Conservation (phyloP, 2,888 invertebrate species). For the Amaurobius ferox region DNA sequence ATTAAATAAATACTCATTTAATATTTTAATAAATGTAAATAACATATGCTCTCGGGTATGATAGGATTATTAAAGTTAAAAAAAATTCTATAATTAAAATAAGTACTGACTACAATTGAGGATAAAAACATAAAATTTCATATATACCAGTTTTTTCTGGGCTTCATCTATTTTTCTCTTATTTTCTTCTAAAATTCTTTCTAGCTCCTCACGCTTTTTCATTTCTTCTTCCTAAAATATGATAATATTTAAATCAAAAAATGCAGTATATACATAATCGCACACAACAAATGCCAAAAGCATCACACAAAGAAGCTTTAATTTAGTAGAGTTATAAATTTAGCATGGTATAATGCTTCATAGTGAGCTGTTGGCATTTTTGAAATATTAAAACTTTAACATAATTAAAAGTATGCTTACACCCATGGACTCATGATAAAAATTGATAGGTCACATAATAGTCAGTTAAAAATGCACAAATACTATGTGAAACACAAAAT, state of each 20-base stretch:
- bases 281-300: neutral
- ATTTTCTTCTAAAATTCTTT: conserved; percentile 97
- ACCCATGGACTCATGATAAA: neutral
- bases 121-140: too few species aligned
- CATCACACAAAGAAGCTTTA: neutral
- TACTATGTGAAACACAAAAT: too few species aligned
- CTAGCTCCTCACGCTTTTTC: conserved; percentile 95
- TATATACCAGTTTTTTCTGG: conserved; percentile 93
- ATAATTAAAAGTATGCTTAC: neutral
- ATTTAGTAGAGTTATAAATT: neutral
- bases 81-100: too few species aligned
- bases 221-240: conserved; percentile 94
- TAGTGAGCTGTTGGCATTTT: neutral
- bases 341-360: neutral
- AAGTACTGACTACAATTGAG: too few species aligned
- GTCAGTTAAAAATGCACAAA: too few species aligned
- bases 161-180: conserved; percentile 98
- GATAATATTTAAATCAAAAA: conserved; percentile 58
- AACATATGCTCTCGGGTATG: too few species aligned
- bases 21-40: too few species aligned
- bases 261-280: neutral
- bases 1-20: too few species aligned
- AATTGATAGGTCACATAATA: too few species aligned
- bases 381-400: too few species aligned
- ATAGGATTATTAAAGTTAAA: too few species aligned